Conservation (phyloP, 1,140 invertebrate species). For the Drosophila aff. region DNA sequence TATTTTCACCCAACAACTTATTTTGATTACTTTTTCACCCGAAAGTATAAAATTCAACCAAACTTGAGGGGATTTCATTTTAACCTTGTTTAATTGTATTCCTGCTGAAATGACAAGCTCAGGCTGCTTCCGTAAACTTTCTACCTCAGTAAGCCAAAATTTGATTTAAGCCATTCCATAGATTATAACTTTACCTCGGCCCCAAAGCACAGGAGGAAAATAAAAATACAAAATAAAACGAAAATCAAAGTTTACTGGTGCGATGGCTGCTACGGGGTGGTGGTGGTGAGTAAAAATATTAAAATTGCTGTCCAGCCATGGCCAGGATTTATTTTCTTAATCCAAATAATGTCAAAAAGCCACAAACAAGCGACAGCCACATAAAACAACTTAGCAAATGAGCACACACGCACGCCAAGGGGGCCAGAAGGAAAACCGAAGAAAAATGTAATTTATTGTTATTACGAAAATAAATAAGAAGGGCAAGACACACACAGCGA, state of each 20-base stretch:
- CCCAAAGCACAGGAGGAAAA: neutral
- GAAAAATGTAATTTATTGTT: conserved; percentile 83
- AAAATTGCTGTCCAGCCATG: conserved; percentile 65
- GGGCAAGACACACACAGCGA: conserved; percentile 32
- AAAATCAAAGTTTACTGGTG: conserved; percentile 40
- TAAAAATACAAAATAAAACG: neutral
- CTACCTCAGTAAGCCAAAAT: conserved; percentile 15
- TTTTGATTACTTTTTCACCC: neutral
- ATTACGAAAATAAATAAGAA: conserved; percentile 83
- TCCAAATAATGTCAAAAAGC: conserved; percentile 83
- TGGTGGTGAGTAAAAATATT: conserved; percentile 48
- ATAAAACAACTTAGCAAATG: conserved; percentile 81
- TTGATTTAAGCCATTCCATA: conserved; percentile 39
- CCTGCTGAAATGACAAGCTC: conserved; percentile 28
- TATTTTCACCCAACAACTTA: neutral
- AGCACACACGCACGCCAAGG: conserved; percentile 41
- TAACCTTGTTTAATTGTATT: conserved; percentile 3
- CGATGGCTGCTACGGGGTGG: neutral
- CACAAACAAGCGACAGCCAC: conserved; percentile 80
- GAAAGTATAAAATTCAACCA: neutral
- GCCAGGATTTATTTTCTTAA: conserved; percentile 76
- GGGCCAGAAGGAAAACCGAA: conserved; percentile 47
- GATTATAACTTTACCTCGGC: conserved; percentile 35
- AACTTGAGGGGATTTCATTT: neutral
- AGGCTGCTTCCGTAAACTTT: conserved; percentile 21